Conservation (phyloP, 1,140 invertebrate species). For the Eubasilissa regina region DNA sequence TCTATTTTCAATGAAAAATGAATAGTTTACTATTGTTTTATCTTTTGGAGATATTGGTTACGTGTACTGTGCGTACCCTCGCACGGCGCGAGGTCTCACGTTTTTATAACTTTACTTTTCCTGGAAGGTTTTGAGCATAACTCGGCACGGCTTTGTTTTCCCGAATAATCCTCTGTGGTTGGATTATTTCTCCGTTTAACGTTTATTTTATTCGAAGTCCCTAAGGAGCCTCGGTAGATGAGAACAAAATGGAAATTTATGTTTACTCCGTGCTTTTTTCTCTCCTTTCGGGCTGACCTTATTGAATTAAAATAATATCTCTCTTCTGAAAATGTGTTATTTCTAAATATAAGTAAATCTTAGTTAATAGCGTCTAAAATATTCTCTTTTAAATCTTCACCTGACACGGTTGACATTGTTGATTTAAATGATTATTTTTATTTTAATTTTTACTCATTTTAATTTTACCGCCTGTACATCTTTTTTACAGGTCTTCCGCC, state of each 20-base stretch:
- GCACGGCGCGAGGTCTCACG: not conserved
- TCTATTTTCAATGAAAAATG: too few species aligned
- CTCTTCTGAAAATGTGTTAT: not conserved
- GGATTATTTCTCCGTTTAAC: slow-evolving; percentile 39
- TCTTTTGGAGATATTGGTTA: not conserved
- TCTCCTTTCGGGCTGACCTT: slow-evolving; percentile 7
- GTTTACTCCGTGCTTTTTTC: slow-evolving; percentile 24
- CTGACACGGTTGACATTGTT: too few species aligned
- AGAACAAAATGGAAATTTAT: slow-evolving; percentile 34
- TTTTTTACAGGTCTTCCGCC: too few species aligned
- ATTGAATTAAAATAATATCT: not conserved
- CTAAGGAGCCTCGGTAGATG: not conserved
- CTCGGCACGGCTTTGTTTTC: slow-evolving; percentile 39
- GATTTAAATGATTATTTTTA: too few species aligned
- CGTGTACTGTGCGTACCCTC: not conserved
- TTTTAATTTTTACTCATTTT: too few species aligned
- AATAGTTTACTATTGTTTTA: too few species aligned
- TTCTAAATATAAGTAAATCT: too few species aligned
- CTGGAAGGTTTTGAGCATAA: slow-evolving; percentile 38
- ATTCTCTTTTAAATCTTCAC: too few species aligned
- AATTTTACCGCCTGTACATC: too few species aligned
- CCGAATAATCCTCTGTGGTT: slow-evolving; percentile 28
- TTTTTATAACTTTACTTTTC: slow-evolving; percentile 36
- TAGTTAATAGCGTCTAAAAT: too few species aligned
- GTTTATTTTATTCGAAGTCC: slow-evolving; percentile 36